Base-by-base conservation (phyloP, 2,797 vertebrate species). In the Characodon lateralis region DNA sequence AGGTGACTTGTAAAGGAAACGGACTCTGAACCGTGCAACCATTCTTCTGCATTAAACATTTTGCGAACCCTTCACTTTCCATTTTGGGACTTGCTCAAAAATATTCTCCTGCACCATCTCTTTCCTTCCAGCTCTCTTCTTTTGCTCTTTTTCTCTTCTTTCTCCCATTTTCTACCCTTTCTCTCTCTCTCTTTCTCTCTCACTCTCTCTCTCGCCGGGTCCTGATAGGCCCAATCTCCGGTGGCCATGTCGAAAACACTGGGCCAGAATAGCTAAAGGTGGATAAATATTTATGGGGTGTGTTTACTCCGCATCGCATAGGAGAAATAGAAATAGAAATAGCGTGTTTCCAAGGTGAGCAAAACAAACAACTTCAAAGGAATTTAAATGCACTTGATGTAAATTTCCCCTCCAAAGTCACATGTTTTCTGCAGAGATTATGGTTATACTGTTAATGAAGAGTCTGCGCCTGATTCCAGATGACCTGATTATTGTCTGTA, bases 351-450 rank as follows among this genome's bases (percentile, higher is more conserved):
- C 93, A 95, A 95, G 94, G 95, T 95, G 93, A 93, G 92, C 88
- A 92, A 94, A 95, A 94, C 94, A 95, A 94, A 93, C 94, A 93
- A 92, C 94, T 94, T 95, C 94, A 95, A 95, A 95, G 88, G 91
- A 91, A 95, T 94, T 90, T 83, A 91, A 94, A 93, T 93, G 92
- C 84, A 89, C 72, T 84, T 86, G 82, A 91, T 93, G 91, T 93
- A 93, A 92, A 93, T 94, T 77, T 58, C 74, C 66, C 84, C 77
- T 80, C 83, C n/a, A 73, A 88, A 85, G 90, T 93, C 87, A 77
- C 89, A 87, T 88, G 92, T 89, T 93, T 80, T 79, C 85, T 88
- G 87, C 73, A 50, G 78, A 88, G 87, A 88, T 89, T 86, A 90
- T 72, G 77, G 63, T 85, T 84, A 80, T 89, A 81, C 88, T 78